These are phyloP conservation scores for Aeoliscus strigatus DNA, from an alignment of 2,797 vertebrate genomes.

Conservation along the genomic window DNA sequence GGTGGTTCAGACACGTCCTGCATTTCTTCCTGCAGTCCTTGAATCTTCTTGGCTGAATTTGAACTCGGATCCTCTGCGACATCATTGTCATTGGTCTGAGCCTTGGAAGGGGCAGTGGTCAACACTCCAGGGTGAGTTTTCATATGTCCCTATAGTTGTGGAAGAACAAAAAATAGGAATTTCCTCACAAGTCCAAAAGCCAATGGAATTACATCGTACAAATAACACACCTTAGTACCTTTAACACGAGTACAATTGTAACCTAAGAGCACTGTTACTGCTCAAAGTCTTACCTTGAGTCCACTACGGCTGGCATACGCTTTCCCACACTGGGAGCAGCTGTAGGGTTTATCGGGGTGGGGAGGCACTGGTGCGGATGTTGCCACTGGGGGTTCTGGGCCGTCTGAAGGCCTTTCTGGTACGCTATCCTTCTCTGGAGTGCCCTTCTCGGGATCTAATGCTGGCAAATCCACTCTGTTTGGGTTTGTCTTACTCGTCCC, in stretches of 20 bases:
- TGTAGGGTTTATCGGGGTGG: constrained; percentile 79
- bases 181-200: background rate
- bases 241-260: no score
- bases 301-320: constrained; percentile 81
- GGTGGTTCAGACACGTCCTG: constrained; percentile 53
- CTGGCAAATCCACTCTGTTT: constrained; percentile 22
- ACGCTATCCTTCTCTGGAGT: constrained; percentile 22
- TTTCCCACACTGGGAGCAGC: constrained; percentile 80
- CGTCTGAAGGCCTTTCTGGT: constrained; percentile 40
- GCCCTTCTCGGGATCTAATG: constrained; percentile 41
- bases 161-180: constrained; percentile 15
- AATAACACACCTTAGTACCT: no score
- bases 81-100: constrained; percentile 65
- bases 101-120: constrained; percentile 55
- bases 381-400: constrained; percentile 26
- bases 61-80: constrained; percentile 41
- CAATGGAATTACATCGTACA: background rate
- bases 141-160: constrained; percentile 76
- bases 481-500: constrained; percentile 28
- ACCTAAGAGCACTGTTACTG: background rate
- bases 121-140: constrained; percentile 72
- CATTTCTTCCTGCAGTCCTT: constrained; percentile 48
- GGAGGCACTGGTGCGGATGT: constrained; percentile 41
- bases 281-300: constrained; percentile 69
- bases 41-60: constrained; percentile 42